Percentiles rank a stretch among this genome's conserved stretches.
These are phyloP conservation scores for Dendrolimus pini DNA, from an alignment of 2,888 invertebrate genomes.

Conservation along the genomic window DNA sequence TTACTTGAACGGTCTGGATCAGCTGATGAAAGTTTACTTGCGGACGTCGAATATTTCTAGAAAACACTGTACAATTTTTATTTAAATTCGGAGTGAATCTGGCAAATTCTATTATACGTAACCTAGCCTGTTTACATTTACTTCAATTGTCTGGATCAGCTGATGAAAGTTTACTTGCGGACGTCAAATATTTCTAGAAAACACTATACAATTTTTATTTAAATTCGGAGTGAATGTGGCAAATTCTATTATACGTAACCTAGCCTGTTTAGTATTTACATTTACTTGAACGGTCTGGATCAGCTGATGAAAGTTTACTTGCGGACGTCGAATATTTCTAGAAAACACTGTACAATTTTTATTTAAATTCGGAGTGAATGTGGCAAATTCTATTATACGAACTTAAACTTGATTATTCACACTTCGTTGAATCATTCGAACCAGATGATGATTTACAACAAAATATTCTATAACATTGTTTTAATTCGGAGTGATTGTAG, in stretches of 20 bases:
- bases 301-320: too few relatives aligned
- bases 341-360: slow-evolving; percentile 7
- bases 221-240: too few relatives aligned
- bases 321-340: too few relatives aligned
- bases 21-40: slow-evolving; percentile 15
- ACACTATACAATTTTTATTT: slow-evolving; percentile 34
- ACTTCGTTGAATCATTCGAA: slow-evolving; percentile 28
- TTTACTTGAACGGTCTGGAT: too few relatives aligned
- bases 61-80: slow-evolving; percentile 36
- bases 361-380: too few relatives aligned
- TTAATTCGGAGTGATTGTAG: too few relatives aligned
- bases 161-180: slow-evolving; percentile 15
- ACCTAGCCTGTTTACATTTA: slow-evolving; percentile 17
- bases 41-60: slow-evolving; percentile 12
- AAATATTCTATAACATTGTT: slow-evolving; percentile 6
- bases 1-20: slow-evolving; percentile 24
- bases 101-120: too few relatives aligned
- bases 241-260: too few relatives aligned
- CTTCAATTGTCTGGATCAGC: slow-evolving; percentile 19
- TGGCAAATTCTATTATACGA: too few relatives aligned
- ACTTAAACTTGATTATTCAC: background rate
- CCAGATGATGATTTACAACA: slow-evolving; percentile 9
- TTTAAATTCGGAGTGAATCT: too few relatives aligned
- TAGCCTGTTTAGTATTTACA: too few relatives aligned
- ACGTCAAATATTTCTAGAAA: slow-evolving; percentile 14